Evolutionary conservation across 2,888 invertebrate genomes (phyloP), one percentile per base, ranked within the genome.

Genomic region (Sicus ferrugineus): DNA sequence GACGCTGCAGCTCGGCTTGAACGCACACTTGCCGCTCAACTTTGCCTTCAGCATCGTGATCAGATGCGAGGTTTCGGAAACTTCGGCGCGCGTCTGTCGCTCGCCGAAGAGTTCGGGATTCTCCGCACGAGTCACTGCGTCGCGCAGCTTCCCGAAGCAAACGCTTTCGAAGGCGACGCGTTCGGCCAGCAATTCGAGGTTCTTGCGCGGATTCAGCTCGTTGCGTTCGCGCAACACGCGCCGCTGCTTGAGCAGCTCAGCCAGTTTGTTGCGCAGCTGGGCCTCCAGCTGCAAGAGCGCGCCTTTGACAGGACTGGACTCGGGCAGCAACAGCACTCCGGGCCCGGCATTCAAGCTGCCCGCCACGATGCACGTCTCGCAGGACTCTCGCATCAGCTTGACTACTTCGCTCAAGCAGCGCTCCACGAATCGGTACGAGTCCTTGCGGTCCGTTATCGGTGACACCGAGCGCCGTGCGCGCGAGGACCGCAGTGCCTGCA

Each of bases 151-250:
- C 72, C 89, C 88, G 70, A 92, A 88, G 70, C 92, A 87, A 28
- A 93, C 90, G 70, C 92, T 91, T 85, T 94, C 93, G 81, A 91
- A 93, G 0, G 94, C 93, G 23, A 94, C 87, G 79, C 93, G 91
- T 83, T 94, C 93, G 1, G 93, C 93, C 68, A 93, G 85, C 67
- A 93, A 87, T 78, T 92, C 90, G 73, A 92, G 85, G 79, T 90
- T 90, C 73, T 90, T 90, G 59, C 89, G 88, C 70, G 89, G 89
- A 67, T 92, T 90, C 73, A 93, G 87, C 77, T 91, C 89, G 69
- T 91, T 91, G 14, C 89, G 88, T 78, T 91, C 90, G 74, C 89
- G 87, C 28, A 93, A 85, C 65, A 88, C 87, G 69, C 90, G 89
- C 78, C 92, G 89, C 78, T 89, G 90, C 76, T 89, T 89, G 42